These are phyloP conservation scores for human DNA, from an alignment of 2,113 vertebrate species.

Conservation along the genomic window GRCh38 chrX:23497001-23497500, in stretches of 20 bases:
- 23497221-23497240: neutral
- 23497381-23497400: neutral
- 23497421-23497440: neutral
- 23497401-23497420: neutral
- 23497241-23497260: neutral
- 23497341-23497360: neutral
- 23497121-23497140: conserved; percentile 35
- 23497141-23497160: conserved; percentile 8
- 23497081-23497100: conserved; percentile 29
- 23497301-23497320: neutral
- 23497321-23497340: neutral
- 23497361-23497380: neutral
- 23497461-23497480: neutral
- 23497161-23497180: neutral
- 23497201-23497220: neutral
- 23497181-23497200: neutral
- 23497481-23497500: neutral
- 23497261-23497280: neutral
- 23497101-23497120: conserved; percentile 21
- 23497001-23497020: conserved; percentile 28
- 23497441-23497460: neutral
- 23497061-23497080: neutral
- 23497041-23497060: neutral
- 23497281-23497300: neutral
- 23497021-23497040: neutral